These are phyloP conservation scores for Ophonus ardosiacus DNA, from an alignment of 2,888 invertebrate genomes.

Conservation along the genomic window DNA sequence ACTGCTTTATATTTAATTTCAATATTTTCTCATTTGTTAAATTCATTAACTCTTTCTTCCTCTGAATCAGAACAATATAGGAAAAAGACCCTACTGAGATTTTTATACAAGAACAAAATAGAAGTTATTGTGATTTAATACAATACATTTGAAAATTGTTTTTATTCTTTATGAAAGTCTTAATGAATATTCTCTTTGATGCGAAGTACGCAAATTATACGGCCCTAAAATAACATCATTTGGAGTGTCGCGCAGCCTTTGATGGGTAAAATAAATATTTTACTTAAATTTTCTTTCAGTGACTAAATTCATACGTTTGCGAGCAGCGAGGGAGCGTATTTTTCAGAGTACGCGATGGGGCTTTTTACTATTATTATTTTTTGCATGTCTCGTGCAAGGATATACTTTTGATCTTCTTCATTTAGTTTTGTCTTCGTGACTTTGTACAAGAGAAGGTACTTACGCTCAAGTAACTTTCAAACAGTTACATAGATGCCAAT, in stretches of 20 bases:
- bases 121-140: conserved; percentile 52
- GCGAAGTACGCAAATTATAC: conserved; percentile 62
- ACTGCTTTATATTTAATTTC: too few relatives aligned
- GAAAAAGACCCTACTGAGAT: background rate
- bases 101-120: conserved; percentile 29
- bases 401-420: conserved; percentile 49
- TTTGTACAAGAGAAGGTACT: conserved; percentile 4
- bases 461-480: too few relatives aligned
- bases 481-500: too few relatives aligned
- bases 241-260: conserved; percentile 56
- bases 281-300: conserved; percentile 63
- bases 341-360: background rate
- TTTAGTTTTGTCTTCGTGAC: conserved; percentile 25
- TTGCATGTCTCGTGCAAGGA: background rate
- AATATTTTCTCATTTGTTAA: too few relatives aligned
- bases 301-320: conserved; percentile 21
- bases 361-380: conserved; percentile 41
- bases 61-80: background rate
- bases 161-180: conserved; percentile 54
- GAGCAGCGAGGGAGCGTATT: conserved; percentile 11
- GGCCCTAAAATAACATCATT: conserved; percentile 62
- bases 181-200: conserved; percentile 64
- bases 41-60: too few relatives aligned
- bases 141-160: conserved; percentile 59
- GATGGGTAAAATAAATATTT: conserved; percentile 64